These are phyloP conservation scores for Carduelis carduelis DNA, from an alignment of 2,797 vertebrate genomes.

Conservation along the genomic window DNA sequence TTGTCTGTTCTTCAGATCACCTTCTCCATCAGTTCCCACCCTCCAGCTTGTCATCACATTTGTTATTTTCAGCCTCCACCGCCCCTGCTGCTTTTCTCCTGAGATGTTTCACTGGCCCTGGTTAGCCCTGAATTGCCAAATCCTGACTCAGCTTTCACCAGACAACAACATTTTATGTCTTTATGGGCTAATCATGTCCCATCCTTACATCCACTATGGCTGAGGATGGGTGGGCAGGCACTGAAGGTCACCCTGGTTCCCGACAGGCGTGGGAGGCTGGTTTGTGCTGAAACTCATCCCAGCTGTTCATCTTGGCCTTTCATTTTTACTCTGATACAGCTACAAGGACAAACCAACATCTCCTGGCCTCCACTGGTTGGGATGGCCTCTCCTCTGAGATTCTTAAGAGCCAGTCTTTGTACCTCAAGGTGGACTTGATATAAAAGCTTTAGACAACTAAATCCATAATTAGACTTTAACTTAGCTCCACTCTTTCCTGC, in stretches of 20 bases:
- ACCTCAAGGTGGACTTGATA: background rate
- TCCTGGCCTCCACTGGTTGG: rapidly evolving
- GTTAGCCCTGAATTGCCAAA: background rate
- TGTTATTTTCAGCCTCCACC: background rate
- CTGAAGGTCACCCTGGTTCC: background rate
- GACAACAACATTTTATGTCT: background rate
- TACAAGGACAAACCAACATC: background rate
- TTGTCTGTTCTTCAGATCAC: background rate
- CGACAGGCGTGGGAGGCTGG: rapidly evolving
- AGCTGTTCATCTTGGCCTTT: background rate
- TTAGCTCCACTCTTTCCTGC: background rate
- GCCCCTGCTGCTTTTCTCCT: background rate
- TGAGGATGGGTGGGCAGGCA: background rate
- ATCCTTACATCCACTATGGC: background rate
- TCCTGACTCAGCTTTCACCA: background rate
- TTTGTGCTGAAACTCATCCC: background rate
- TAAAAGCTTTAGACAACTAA: background rate
- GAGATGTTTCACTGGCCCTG: background rate
- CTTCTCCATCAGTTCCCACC: background rate
- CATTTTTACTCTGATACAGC: background rate
- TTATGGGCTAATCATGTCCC: background rate
- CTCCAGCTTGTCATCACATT: background rate
- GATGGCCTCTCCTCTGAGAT: background rate
- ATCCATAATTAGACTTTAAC: background rate
- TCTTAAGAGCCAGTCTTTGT: background rate